These are phyloP conservation scores for Oncorhynchus gorbuscha DNA, from an alignment of 2,113 vertebrate species.

Conservation along the genomic window DNA sequence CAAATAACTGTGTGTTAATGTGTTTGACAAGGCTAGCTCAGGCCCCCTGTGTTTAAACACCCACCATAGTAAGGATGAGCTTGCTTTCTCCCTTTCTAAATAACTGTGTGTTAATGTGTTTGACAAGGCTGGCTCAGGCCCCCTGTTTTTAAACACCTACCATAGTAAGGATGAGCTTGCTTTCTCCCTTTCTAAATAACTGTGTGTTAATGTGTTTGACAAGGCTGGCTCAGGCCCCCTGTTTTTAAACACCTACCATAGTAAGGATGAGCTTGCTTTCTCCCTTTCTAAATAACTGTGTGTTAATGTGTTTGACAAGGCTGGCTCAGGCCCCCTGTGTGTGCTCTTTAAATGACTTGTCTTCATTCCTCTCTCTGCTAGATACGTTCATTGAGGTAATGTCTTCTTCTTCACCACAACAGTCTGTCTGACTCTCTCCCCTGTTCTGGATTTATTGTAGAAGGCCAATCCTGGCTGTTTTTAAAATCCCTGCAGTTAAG, in stretches of 20 bases:
- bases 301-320: slow-evolving; percentile 34
- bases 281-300: not conserved
- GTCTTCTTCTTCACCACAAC: not conserved
- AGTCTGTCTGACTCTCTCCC: not conserved
- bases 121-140: slow-evolving; percentile 4
- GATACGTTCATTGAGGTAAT: not conserved
- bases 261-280: too few relatives aligned
- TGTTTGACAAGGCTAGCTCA: slow-evolving; percentile 15
- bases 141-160: not conserved
- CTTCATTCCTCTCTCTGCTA: not conserved
- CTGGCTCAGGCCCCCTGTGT: not conserved
- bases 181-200: too few relatives aligned
- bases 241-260: too few relatives aligned
- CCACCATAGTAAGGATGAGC: too few relatives aligned
- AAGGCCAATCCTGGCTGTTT: not conserved
- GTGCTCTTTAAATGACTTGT: not conserved
- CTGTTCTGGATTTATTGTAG: not conserved
- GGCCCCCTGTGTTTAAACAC: not conserved
- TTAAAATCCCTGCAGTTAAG: not conserved
- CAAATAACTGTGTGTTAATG: slow-evolving; percentile 24
- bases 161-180: too few relatives aligned
- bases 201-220: slow-evolving; percentile 34
- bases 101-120: slow-evolving; percentile 29
- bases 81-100: too few relatives aligned
- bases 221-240: not conserved